phyloP scores from a whole-genome alignment of 2,888 invertebrate species.

The Tachystola acroxantha region DNA sequence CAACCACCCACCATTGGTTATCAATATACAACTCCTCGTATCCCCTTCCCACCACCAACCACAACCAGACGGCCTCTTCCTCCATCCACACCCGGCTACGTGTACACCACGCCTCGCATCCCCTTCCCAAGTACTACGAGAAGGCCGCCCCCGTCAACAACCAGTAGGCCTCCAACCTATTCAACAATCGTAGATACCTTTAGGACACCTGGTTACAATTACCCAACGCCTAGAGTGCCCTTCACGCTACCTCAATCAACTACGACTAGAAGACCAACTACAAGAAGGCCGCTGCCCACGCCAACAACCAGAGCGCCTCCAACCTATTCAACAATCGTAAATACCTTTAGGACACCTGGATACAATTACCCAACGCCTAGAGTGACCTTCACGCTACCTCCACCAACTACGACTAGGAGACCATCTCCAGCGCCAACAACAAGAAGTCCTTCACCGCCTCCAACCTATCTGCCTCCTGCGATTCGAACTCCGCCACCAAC shows the following conservation, averaged over 20 bases:
- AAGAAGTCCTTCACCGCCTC: constrained; percentile 16
- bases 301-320: constrained; percentile 19
- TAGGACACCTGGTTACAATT: constrained; percentile 12
- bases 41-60: constrained; percentile 17
- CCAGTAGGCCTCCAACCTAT: constrained; percentile 17
- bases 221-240: constrained; percentile 11
- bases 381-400: constrained; percentile 13
- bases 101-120: constrained; percentile 8
- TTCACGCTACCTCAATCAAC: constrained; percentile 18
- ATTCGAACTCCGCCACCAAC: constrained; percentile 20
- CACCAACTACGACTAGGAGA: constrained; percentile 16
- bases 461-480: constrained; percentile 18
- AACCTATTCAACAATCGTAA: constrained; percentile 9
- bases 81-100: constrained; percentile 10
- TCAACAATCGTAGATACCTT: constrained; percentile 7
- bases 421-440: constrained; percentile 17
- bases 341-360: constrained; percentile 10
- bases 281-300: constrained; percentile 17
- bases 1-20: constrained; percentile 13
- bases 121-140: too few species aligned
- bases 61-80: constrained; percentile 17
- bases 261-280: constrained; percentile 7
- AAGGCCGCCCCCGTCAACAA: constrained; percentile 18
- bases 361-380: constrained; percentile 12
- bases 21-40: constrained; percentile 10